Evolutionary conservation across 2,797 vertebrate species (phyloP).

Genomic region (Urophycis tenuis): DNA sequence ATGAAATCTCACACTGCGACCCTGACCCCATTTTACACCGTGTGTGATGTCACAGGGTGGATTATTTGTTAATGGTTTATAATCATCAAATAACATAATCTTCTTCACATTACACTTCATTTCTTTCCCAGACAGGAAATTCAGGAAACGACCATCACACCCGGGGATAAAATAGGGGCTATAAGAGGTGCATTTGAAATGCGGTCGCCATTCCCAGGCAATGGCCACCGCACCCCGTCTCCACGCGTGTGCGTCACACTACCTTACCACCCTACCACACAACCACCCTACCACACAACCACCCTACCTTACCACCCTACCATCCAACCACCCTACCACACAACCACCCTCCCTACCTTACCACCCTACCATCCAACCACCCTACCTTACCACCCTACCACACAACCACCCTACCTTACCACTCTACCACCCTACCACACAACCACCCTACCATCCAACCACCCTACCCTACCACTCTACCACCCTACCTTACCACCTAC

Average conservation of each 20-base stretch:
- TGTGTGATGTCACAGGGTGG: neutral
- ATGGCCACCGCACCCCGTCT: too few relatives aligned
- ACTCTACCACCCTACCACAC: too few relatives aligned
- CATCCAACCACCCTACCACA: too few relatives aligned
- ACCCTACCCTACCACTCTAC: too few relatives aligned
- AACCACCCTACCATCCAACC: neutral
- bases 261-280: too few relatives aligned
- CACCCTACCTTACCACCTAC: too few relatives aligned
- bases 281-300: conserved; percentile 15
- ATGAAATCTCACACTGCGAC: neutral
- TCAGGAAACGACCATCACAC: neutral
- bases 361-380: too few relatives aligned
- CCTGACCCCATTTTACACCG: neutral
- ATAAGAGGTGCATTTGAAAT: neutral
- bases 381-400: too few relatives aligned
- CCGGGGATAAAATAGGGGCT: neutral
- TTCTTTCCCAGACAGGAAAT: neutral
- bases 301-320: neutral
- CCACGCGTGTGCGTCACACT: too few relatives aligned
- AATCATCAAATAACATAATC: neutral
- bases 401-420: too few relatives aligned
- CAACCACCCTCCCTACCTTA: too few relatives aligned
- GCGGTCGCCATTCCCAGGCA: neutral
- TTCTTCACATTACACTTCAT: neutral
- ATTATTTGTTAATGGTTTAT: neutral